Conservation (phyloP, 2,797 vertebrate species). For the Pseudotriccus pelzelni region DNA sequence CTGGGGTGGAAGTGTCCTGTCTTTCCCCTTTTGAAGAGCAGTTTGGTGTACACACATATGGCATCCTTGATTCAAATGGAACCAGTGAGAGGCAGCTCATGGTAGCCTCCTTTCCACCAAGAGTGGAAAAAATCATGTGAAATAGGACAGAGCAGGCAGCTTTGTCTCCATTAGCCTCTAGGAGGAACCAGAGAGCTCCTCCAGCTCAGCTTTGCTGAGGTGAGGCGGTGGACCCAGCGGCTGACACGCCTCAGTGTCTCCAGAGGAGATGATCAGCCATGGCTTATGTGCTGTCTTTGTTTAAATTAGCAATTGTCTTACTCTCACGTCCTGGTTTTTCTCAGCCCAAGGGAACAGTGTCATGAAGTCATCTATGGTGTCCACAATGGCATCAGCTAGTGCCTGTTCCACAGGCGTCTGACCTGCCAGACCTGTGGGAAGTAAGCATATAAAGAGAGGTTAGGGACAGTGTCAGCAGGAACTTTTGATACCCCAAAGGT, state of each 20-base stretch:
- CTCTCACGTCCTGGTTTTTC: constrained; percentile 68
- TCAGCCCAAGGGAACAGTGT: constrained; percentile 78
- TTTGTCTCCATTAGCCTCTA: neutral
- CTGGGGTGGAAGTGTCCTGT: neutral
- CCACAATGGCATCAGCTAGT: constrained; percentile 76
- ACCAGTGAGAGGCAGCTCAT: neutral
- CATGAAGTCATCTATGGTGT: constrained; percentile 80
- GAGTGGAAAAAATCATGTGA: neutral
- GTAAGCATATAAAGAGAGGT: neutral
- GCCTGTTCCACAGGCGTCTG: constrained; percentile 74
- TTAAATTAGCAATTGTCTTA: constrained; percentile 42
- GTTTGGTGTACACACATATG: neutral
- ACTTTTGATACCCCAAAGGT: neutral
- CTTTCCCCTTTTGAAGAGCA: neutral
- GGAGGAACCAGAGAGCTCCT: neutral
- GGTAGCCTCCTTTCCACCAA: neutral
- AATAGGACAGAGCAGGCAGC: neutral
- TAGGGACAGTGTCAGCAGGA: neutral
- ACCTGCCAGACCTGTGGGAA: constrained; percentile 74
- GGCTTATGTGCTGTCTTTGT: neutral
- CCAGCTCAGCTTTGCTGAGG: neutral
- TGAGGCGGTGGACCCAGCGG: neutral
- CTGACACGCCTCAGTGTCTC: rapidly evolving
- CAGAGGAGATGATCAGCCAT: neutral
- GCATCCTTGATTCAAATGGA: neutral